These are phyloP conservation scores for Ectemnius continuus DNA, from an alignment of 2,888 invertebrate species.

Conservation along the genomic window DNA sequence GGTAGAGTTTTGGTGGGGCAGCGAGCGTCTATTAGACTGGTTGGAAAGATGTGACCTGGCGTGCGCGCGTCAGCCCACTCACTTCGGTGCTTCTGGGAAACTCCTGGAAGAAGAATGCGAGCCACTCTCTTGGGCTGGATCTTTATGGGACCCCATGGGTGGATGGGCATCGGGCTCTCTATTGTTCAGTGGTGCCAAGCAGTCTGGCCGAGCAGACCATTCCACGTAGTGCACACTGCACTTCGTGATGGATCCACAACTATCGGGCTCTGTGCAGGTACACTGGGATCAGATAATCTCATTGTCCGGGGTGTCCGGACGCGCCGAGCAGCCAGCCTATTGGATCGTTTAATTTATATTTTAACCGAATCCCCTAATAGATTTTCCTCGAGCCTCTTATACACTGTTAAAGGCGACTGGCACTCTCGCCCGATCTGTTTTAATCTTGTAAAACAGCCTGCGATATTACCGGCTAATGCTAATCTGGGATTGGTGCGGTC, in stretches of 20 bases:
- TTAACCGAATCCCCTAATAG: slow-evolving; percentile 12
- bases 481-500: slow-evolving; percentile 3
- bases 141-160: slow-evolving; percentile 60
- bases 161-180: slow-evolving; percentile 50
- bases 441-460: slow-evolving; percentile 7
- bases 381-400: slow-evolving; percentile 1
- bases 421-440: neutral
- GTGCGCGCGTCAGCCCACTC: too few species aligned
- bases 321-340: neutral
- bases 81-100: slow-evolving; percentile 54
- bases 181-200: slow-evolving; percentile 71
- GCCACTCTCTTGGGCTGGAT: slow-evolving; percentile 42
- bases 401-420: too few species aligned
- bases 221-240: slow-evolving; percentile 21
- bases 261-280: slow-evolving; percentile 28
- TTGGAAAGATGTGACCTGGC: too few species aligned
- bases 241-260: slow-evolving; percentile 32
- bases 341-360: slow-evolving; percentile 41
- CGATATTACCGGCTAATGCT: neutral
- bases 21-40: slow-evolving; percentile 27
- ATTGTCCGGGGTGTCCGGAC: slow-evolving; percentile 45
- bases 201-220: slow-evolving; percentile 60
- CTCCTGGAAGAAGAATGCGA: slow-evolving; percentile 50
- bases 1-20: slow-evolving; percentile 36
- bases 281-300: slow-evolving; percentile 47